Base-by-base conservation (phyloP, 2,113 vertebrate genomes). In the Hemichromis elongatus region DNA sequence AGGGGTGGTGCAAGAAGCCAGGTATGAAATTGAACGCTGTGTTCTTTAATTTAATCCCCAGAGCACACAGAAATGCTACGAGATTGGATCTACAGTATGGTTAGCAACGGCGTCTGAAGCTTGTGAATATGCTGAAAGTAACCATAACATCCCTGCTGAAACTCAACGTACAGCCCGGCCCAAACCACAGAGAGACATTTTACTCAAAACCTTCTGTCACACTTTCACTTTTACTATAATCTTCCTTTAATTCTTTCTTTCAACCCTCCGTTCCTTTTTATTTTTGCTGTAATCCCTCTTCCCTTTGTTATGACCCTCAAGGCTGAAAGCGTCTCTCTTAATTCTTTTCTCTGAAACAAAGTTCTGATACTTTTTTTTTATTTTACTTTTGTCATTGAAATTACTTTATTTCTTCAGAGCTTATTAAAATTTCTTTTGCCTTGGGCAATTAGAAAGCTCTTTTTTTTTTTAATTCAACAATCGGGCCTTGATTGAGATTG, bases 1-100 rank as follows among this genome's bases (percentile, higher is more conserved):
- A 91, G 66, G 78, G 78, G 80, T 56, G 86, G 57, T 77, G 84
- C 45, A 47, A 75, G 91, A 95, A 96, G 91, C 88, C 92, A 94
- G 95, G 95, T 95, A 94, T 96, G 95, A 96, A 96, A 96, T 96
- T 95, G 94, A 91, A 93, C 85, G 86, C 90, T 82, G 92, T 95
- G 93, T 96, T 95, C 89, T 92, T 91, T 92, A 94, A 94, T 95
- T 95, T 94, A 95, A 95, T 95, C 94, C 91, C 84, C 11, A 77
- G 92, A 92, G 94, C 94, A 95, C 95, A 96, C 92, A 93, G 50
- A 88, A 81, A 89, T 80, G 70, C 16, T 40, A 45, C 7, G 7
- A 91, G 94, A 94, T 90, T 89, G 90, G 88, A 88, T 93, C 88
- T 77, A 45, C 63, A 42, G 83, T 75, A 37, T 14, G 7, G 83